A percentile compares a stretch with the other conserved stretches of the same genome.
Evolutionary conservation across 1,140 invertebrate genomes (phyloP).

Genomic region (Drosophila aff.): DNA sequence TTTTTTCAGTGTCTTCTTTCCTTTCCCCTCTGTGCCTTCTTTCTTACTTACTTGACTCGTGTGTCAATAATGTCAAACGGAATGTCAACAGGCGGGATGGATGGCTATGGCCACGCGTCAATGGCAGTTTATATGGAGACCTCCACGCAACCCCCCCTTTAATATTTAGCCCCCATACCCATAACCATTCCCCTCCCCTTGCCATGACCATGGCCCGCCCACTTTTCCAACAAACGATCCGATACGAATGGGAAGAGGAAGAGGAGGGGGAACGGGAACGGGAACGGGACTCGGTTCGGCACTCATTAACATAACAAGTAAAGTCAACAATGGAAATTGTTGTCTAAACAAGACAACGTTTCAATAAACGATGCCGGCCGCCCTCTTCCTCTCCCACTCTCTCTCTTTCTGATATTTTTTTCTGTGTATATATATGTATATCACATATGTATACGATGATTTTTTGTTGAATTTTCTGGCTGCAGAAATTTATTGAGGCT

Average conservation of each 20-base stretch:
- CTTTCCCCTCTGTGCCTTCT: background rate
- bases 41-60: conserved; percentile 59
- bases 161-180: background rate
- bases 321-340: conserved; percentile 83
- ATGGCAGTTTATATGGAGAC: conserved; percentile 26
- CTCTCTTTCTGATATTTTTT: background rate
- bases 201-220: conserved; percentile 17
- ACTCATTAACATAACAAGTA: conserved; percentile 83
- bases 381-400: background rate
- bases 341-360: conserved; percentile 80
- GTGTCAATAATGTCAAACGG: conserved; percentile 80
- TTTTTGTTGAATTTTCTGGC: conserved; percentile 27
- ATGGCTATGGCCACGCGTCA: conserved; percentile 67
- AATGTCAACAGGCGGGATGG: conserved; percentile 70
- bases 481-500: conserved; percentile 83
- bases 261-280: background rate
- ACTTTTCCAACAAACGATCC: conserved; percentile 41
- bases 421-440: background rate
- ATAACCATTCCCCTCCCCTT: background rate
- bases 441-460: background rate
- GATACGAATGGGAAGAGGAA: conserved; percentile 9
- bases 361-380: conserved; percentile 70
- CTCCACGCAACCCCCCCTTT: background rate
- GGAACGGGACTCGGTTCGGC: conserved; percentile 34
- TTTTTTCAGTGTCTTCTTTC: background rate